These are phyloP conservation scores for Eupithecia exiguata DNA, from an alignment of 2,888 invertebrate genomes.

Conservation along the genomic window DNA sequence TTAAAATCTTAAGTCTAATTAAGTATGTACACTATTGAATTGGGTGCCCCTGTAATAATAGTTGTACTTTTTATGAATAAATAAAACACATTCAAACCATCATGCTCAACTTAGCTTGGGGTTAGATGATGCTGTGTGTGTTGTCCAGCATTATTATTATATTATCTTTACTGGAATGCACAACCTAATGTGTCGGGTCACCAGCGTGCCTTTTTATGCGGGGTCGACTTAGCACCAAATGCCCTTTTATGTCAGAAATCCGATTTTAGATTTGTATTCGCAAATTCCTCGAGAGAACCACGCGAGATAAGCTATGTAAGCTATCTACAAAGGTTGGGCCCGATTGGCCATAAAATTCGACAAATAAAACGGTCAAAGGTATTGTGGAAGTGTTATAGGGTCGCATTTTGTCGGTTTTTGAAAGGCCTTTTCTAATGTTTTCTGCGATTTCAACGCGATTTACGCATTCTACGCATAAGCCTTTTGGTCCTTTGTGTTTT, in stretches of 20 bases:
- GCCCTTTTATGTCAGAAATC: constrained; percentile 43
- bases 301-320: constrained; percentile 32
- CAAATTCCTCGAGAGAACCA: constrained; percentile 38
- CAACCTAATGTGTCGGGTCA: neutral
- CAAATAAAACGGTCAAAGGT: constrained; percentile 23
- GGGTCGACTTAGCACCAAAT: constrained; percentile 40
- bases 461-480: neutral
- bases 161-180: neutral
- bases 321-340: constrained; percentile 22
- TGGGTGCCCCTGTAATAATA: no score
- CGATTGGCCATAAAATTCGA: constrained; percentile 29
- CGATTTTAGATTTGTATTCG: constrained; percentile 37
- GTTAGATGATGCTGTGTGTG: no score
- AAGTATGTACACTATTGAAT: no score
- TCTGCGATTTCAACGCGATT: neutral
- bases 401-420: constrained; percentile 12
- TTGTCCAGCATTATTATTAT: no score
- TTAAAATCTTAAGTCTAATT: no score
- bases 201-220: constrained; percentile 36
- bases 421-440: constrained; percentile 4
- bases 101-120: no score
- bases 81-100: constrained; percentile 4
- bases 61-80: no score
- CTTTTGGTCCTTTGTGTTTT: neutral
- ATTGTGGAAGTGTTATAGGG: constrained; percentile 11